phyloP scores from a whole-genome alignment of 2,888 invertebrate genomes.

The Cheilosia variabilis region DNA sequence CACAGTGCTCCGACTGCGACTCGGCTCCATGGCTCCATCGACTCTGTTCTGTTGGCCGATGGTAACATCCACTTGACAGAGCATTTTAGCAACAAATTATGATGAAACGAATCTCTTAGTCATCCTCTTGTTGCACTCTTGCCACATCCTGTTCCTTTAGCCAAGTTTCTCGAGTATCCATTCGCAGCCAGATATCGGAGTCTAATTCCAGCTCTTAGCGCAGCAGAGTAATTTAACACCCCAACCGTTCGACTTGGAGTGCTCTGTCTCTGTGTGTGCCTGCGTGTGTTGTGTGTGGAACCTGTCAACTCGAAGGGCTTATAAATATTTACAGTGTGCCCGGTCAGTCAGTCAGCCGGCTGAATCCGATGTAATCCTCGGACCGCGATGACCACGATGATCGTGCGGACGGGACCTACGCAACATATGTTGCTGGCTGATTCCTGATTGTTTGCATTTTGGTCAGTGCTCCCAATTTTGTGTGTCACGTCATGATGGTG shows the following conservation, averaged over 20 bases:
- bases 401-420: slow-evolving; percentile 53
- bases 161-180: slow-evolving; percentile 17
- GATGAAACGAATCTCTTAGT: slow-evolving; percentile 73
- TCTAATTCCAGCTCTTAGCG: slow-evolving; percentile 66
- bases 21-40: slow-evolving; percentile 1
- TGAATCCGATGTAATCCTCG: slow-evolving; percentile 56
- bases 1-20: not conserved
- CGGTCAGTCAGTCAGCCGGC: slow-evolving; percentile 33
- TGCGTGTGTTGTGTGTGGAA: slow-evolving; percentile 31
- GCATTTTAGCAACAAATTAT: slow-evolving; percentile 73
- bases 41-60: not conserved
- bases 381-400: slow-evolving; percentile 1
- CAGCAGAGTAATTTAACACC: slow-evolving; percentile 71
- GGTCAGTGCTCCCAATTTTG: slow-evolving; percentile 60
- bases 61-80: slow-evolving; percentile 55
- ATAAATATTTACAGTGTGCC: slow-evolving; percentile 31
- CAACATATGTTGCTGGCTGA: slow-evolving; percentile 37
- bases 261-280: too few species aligned
- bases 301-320: slow-evolving; percentile 66
- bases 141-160: slow-evolving; percentile 52
- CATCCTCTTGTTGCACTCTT: slow-evolving; percentile 46
- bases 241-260: slow-evolving; percentile 5
- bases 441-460: slow-evolving; percentile 43
- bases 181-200: slow-evolving; percentile 41
- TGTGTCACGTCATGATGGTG: slow-evolving; percentile 30